Evolutionary conservation across 2,888 invertebrate species (phyloP).

Genomic region (Scaptodrosophila latifasciaeformis): DNA sequence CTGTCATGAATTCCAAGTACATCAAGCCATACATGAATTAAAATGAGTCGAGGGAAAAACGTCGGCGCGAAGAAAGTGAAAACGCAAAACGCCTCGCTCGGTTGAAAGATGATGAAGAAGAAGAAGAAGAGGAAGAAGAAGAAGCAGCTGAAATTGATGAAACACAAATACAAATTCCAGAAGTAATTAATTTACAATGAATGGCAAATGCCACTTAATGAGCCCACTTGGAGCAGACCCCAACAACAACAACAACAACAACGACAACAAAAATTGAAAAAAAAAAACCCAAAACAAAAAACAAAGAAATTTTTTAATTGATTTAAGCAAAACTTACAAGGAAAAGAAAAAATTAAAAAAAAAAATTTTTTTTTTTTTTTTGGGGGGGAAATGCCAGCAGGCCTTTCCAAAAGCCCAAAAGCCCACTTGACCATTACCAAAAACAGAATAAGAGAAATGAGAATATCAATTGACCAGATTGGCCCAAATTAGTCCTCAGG

Average conservation of each 20-base stretch:
- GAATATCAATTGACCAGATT: too few species aligned
- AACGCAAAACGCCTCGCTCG: conserved; percentile 22
- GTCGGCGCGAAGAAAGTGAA: too few species aligned
- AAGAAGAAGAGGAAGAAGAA: background rate
- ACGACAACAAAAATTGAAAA: conserved; percentile 33
- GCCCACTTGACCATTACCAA: background rate
- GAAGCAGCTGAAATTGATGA: conserved; percentile 44
- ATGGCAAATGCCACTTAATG: conserved; percentile 63
- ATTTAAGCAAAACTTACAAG: conserved; percentile 65
- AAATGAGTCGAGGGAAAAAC: too few species aligned
- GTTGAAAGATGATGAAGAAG: background rate
- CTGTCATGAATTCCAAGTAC: too few species aligned
- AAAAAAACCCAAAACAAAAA: too few species aligned
- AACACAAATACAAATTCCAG: conserved; percentile 46
- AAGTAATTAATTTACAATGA: conserved; percentile 67
- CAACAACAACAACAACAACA: conserved; percentile 7
- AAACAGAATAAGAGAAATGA: too few species aligned
- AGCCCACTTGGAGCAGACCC: conserved; percentile 13
- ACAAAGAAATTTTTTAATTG: conserved; percentile 68
- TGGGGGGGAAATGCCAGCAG: conserved; percentile 8
- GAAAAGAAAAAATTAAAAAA: conserved; percentile 19
- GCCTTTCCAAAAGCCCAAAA: background rate
- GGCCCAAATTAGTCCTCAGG: too few species aligned
- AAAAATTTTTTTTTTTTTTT: too few species aligned
- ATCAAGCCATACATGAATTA: too few species aligned